Evolutionary conservation across 2,113 vertebrate species (phyloP).

Genomic region (Pelmatolapia mariae): DNA sequence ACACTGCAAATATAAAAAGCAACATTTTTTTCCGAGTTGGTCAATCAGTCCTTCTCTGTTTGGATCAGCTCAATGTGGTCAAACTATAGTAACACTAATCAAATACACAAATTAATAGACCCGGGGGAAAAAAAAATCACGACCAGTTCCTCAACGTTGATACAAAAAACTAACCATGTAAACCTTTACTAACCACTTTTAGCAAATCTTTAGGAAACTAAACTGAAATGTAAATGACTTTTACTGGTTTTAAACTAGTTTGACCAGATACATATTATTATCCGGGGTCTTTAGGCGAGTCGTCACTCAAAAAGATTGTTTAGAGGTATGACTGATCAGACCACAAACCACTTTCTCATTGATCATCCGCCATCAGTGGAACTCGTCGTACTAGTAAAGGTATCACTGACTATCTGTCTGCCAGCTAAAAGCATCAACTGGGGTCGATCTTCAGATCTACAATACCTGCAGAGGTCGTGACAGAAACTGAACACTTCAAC

Average conservation of each 20-base stretch:
- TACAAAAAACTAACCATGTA: background rate
- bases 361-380: background rate
- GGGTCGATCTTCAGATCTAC: background rate
- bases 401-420: background rate
- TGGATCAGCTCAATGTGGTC: background rate
- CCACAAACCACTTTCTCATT: background rate
- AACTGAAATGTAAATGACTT: background rate
- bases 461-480: constrained; percentile 21
- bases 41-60: background rate
- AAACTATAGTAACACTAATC: background rate
- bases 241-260: background rate
- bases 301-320: background rate
- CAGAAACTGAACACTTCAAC: background rate
- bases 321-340: background rate
- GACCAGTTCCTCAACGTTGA: background rate
- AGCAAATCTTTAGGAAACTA: background rate
- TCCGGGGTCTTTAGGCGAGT: background rate
- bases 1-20: background rate
- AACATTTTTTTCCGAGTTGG: background rate
- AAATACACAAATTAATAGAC: background rate
- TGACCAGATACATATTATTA: background rate
- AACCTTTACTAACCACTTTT: background rate
- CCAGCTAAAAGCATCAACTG: background rate
- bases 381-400: background rate
- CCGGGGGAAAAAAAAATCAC: fast-evolving